Base-by-base conservation (phyloP, 2,797 vertebrate species). In the Gallinago stenura region DNA sequence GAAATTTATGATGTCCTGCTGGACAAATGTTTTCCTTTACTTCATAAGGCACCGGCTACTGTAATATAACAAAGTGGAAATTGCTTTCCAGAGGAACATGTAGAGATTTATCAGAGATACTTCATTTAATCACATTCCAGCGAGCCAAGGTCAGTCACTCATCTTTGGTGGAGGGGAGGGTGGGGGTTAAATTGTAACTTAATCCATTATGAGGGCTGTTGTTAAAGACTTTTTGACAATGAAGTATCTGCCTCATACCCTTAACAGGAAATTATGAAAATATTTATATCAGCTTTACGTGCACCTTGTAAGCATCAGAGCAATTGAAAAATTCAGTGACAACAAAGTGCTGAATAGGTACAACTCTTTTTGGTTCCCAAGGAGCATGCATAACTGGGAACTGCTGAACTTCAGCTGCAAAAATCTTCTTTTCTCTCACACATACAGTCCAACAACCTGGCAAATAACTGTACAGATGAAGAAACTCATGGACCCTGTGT, bases 11-110 rank as follows among this genome's bases (percentile, higher is more conserved):
- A 94, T 76, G 70, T 89, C 93, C 45, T 94, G 28, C 43, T 81
- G 73, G 73, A 94, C 84, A 91, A 94, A 93, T 96, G 83, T 96
- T 96, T 96, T 87, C 58, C 60, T 94, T 89, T 91, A 76, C 82
- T 97, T 96, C 93, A 92, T 77, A 92, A 85, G 58, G 72, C 87
- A 89, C 76, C 0, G 0, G 91, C 95, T 96, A 97, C 96, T 95
- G 94, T 96, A 95, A 57, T 56, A 87, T 51, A 96, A 93, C 93
- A 93, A 93, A 93, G 86, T 81, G 65, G 90, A 90, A 96, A 93
- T 82, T 65, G 45, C 89, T 93, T 95, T 93, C 79, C 64, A 93
- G 81, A 78, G 89, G 95, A 94, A 93, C n/a, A 30, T 26, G 30
- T 31, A 90, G 61, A 84, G 70, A 89, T 89, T 93, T 91, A 87